Conservation (phyloP, 2,113 vertebrate species). For the Heliornis fulica region DNA sequence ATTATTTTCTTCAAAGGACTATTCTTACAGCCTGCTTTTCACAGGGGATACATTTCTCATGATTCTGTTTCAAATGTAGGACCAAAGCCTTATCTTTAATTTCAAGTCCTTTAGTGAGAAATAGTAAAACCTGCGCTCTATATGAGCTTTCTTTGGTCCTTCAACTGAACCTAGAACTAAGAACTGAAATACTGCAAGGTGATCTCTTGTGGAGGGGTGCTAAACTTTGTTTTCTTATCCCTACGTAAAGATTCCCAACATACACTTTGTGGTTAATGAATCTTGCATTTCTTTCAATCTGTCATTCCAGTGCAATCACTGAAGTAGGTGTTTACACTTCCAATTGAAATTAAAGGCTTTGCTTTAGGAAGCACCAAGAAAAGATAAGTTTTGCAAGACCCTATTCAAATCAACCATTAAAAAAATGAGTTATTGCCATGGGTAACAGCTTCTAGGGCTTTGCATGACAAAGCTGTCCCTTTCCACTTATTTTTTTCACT, state of each 20-base stretch:
- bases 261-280: background rate
- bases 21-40: background rate
- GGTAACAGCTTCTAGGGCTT: background rate
- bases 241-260: background rate
- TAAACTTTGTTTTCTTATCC: background rate
- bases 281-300: background rate
- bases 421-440: background rate
- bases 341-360: background rate
- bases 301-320: background rate
- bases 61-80: background rate
- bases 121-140: background rate
- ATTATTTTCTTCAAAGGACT: background rate
- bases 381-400: background rate
- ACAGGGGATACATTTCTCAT: background rate
- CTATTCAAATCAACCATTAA: background rate
- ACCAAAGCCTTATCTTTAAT: background rate
- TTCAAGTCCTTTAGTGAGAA: background rate
- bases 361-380: background rate
- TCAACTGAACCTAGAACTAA: background rate
- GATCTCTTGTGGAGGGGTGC: background rate
- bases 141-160: background rate
- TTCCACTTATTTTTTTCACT: background rate
- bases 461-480: background rate
- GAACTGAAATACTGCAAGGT: background rate
- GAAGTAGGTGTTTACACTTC: background rate